Base-by-base conservation (phyloP, 1,140 invertebrate genomes). In the Drosophila punjabiensis region DNA sequence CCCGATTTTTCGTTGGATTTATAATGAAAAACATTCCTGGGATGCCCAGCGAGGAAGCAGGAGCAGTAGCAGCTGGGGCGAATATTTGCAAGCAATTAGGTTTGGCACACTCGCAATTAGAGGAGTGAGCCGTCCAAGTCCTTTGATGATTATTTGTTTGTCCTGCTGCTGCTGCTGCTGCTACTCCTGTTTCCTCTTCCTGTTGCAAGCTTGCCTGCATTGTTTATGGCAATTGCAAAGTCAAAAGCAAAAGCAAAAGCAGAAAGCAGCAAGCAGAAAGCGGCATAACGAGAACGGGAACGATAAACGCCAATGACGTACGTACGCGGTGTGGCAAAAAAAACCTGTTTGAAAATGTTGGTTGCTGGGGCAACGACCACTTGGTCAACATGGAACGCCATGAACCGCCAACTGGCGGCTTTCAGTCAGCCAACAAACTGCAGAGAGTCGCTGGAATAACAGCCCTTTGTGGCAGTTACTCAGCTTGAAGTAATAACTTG, bases 331-430 rank as follows among this genome's bases (percentile, higher is more conserved):
- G 56, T 43, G 35, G 56, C 66, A 50, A 79, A 88, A 50, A 79
- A 88, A 91, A 84, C 87, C 82, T 83, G 88, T 87, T 91, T 83
- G 63, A 62, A 65, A 88, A 91, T 84, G 81, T 88, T 84, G 88
- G 87, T 90, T 91, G 86, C 87, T 90, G 74, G 82, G 86, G 83
- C 88, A 91, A 91, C 83, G 80, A 91, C 87, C 85, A 89, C 81
- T 81, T 85, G 75, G 88, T 74, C 76, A 71, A 88, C 56, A 77
- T 82, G 69, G 66, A 71, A 28, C 55, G 16, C 33, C 33, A 37
- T 53, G 52, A 53, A 20, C 55, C 35, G 53, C 81, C 79, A 66
- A 65, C 70, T 52, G 64, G 62, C 61, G 60, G 62, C 59, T 71
- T 68, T 71, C 67, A 47, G 70, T 71, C 45, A 50, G 67, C 67